These are phyloP conservation scores for Quiscalus mexicanus DNA, from an alignment of 2,113 vertebrate genomes.

Conservation along the genomic window DNA sequence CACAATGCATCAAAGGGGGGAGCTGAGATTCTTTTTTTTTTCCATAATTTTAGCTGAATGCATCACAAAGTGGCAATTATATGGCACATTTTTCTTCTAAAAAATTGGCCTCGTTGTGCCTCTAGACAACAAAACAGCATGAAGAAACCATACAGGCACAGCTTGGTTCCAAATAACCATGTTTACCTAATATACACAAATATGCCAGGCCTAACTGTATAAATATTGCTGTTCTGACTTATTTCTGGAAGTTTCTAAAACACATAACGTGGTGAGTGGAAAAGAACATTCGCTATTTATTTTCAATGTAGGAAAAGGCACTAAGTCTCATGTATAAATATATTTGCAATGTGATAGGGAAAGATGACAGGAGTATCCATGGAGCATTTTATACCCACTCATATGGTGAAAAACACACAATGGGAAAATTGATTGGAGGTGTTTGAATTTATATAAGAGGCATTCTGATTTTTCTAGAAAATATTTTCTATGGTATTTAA, in stretches of 20 bases:
- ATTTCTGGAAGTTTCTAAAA: conserved; percentile 65
- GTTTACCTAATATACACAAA: conserved; percentile 72
- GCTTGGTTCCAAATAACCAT: conserved; percentile 68
- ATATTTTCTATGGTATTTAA: not conserved
- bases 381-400: conserved; percentile 40
- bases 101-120: conserved; percentile 63
- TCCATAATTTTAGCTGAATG: conserved; percentile 63
- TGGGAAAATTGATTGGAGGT: conserved; percentile 34
- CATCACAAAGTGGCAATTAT: conserved; percentile 66
- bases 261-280: not conserved
- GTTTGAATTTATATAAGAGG: not conserved
- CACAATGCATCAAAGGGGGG: conserved; percentile 38
- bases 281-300: conserved; percentile 39
- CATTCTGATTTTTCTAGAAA: not conserved
- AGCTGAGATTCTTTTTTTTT: not conserved
- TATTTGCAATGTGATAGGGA: conserved; percentile 6
- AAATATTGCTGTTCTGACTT: conserved; percentile 59
- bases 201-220: conserved; percentile 58
- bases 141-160: conserved; percentile 63
- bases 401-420: conserved; percentile 29
- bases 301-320: conserved; percentile 25
- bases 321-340: conserved; percentile 36
- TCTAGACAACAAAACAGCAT: conserved; percentile 68
- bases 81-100: conserved; percentile 67
- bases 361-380: conserved; percentile 19